Conservation (phyloP, 2,113 vertebrate species). For the Nycticorax nycticorax region DNA sequence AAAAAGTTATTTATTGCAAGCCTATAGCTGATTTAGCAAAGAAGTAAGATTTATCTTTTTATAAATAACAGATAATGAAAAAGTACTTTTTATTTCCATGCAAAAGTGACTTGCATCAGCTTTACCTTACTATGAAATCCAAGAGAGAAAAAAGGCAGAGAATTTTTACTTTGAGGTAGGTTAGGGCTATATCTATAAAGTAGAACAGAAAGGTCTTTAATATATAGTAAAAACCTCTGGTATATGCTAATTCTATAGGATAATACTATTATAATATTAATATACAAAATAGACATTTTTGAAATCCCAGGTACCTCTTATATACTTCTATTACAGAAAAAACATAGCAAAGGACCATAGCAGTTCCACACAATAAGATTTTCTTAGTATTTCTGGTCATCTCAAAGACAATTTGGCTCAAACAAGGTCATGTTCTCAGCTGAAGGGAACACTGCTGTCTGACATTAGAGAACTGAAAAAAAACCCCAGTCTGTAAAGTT, state of each 20-base stretch:
- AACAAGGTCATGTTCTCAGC: background rate
- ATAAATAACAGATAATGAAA: background rate
- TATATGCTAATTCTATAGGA: background rate
- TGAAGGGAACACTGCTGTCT: background rate
- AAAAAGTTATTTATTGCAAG: background rate
- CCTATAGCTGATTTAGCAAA: background rate
- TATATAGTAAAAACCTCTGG: background rate
- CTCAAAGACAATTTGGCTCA: background rate
- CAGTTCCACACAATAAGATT: background rate
- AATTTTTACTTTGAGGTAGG: background rate
- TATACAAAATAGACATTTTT: background rate
- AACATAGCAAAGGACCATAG: background rate
- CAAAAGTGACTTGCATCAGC: background rate
- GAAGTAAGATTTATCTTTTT: background rate
- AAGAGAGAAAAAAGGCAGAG: background rate
- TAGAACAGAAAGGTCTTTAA: background rate
- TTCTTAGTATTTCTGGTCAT: background rate
- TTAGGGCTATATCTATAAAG: background rate
- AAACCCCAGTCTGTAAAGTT: background rate
- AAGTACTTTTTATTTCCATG: background rate
- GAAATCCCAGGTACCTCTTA: background rate
- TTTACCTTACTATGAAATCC: background rate
- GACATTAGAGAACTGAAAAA: background rate
- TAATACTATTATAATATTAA: background rate
- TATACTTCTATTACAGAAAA: background rate